Evolutionary conservation across 2,113 vertebrate species (phyloP).

Genomic region (Recurvirostra avosetta): DNA sequence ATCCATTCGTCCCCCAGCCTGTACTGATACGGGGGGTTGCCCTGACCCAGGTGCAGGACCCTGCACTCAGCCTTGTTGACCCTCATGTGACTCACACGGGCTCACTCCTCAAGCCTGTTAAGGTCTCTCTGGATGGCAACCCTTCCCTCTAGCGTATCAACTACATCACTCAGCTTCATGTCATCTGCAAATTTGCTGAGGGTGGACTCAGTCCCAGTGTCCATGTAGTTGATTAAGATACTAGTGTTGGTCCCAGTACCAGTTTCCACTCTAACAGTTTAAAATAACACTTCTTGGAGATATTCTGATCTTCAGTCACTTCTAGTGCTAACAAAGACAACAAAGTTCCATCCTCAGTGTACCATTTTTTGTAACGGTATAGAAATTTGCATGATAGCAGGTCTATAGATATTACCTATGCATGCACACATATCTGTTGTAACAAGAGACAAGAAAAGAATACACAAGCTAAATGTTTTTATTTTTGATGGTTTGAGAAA

Average conservation of each 20-base stretch:
- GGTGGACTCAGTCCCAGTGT: neutral
- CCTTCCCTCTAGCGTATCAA: neutral
- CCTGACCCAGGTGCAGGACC: neutral
- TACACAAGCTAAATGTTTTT: neutral
- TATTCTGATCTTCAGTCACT: neutral
- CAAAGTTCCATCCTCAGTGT: neutral
- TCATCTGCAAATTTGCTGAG: neutral
- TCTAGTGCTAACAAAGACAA: neutral
- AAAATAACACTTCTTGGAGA: neutral
- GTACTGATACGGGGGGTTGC: neutral
- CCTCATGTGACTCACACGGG: fast-evolving
- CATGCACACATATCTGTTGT: neutral
- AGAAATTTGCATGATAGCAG: neutral
- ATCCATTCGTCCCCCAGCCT: neutral
- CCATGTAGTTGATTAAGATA: neutral
- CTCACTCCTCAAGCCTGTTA: neutral
- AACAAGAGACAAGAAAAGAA: neutral
- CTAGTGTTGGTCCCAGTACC: neutral
- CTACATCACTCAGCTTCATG: neutral
- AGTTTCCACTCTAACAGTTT: neutral
- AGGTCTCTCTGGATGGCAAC: neutral
- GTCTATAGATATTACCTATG: neutral
- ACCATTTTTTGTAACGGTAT: neutral
- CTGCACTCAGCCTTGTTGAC: neutral
- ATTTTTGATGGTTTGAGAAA: neutral